phyloP scores from a whole-genome alignment of 2,888 invertebrate genomes.

The Xestia rhomboidea region DNA sequence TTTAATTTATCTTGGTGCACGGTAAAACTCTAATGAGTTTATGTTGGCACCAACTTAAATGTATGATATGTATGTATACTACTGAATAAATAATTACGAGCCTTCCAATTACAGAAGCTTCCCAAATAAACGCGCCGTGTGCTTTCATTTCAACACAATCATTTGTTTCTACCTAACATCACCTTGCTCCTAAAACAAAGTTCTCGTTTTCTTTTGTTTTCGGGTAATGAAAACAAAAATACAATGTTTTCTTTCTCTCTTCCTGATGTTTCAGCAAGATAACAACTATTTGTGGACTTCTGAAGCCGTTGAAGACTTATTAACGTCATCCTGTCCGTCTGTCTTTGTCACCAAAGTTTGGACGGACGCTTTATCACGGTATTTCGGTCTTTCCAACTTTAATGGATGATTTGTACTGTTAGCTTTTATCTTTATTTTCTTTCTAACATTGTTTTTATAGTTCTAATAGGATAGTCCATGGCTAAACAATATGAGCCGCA shows the following conservation, averaged over 20 bases:
- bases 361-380: conserved; percentile 33
- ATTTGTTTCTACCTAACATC: background rate
- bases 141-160: background rate
- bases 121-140: background rate
- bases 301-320: conserved; percentile 46
- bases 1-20: no score
- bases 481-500: background rate
- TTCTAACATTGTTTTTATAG: background rate
- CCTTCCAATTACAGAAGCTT: background rate
- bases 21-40: no score
- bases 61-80: no score
- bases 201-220: background rate
- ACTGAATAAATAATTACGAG: no score
- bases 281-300: conserved; percentile 55
- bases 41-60: no score
- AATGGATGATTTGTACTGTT: conserved; percentile 22
- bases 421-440: conserved; percentile 11
- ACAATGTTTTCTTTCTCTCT: conserved; percentile 6
- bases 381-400: conserved; percentile 22
- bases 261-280: conserved; percentile 37
- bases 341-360: conserved; percentile 45
- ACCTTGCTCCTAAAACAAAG: background rate
- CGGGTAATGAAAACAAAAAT: conserved; percentile 23
- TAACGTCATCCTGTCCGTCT: conserved; percentile 56
- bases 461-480: no score